These are phyloP conservation scores for Lithophane semibrunnea DNA, from an alignment of 2,888 invertebrate genomes.

Conservation along the genomic window DNA sequence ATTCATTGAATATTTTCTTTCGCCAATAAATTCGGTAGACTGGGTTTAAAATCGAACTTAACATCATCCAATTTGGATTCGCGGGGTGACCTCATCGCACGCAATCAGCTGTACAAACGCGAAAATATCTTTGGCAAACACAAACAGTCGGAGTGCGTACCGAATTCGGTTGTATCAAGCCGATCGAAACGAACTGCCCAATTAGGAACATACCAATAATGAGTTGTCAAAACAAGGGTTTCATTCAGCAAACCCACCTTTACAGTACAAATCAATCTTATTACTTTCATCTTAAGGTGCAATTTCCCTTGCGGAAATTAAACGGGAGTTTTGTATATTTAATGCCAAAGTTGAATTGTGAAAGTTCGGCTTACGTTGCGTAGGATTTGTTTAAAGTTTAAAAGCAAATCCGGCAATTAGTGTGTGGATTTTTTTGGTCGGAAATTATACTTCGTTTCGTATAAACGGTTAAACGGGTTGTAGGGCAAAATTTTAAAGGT, in stretches of 20 bases:
- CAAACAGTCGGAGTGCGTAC: constrained; percentile 78
- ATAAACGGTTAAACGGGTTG: constrained; percentile 57
- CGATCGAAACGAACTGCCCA: constrained; percentile 81
- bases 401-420: constrained; percentile 86
- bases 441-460: constrained; percentile 59
- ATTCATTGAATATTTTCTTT: constrained; percentile 30
- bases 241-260: constrained; percentile 66
- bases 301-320: constrained; percentile 63
- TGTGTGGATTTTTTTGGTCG: constrained; percentile 72
- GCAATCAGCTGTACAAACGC: constrained; percentile 87
- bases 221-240: constrained; percentile 89
- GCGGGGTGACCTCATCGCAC: constrained; percentile 77
- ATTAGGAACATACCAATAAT: constrained; percentile 88
- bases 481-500: constrained; percentile 43
- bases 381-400: constrained; percentile 85
- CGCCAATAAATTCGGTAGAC: constrained; percentile 33
- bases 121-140: constrained; percentile 86
- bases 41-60: constrained; percentile 62
- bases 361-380: constrained; percentile 85
- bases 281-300: constrained; percentile 64
- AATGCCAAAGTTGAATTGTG: constrained; percentile 88
- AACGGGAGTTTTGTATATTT: constrained; percentile 73
- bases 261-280: constrained; percentile 66
- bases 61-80: constrained; percentile 76
- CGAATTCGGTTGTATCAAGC: constrained; percentile 76